A percentile compares a stretch with the other conserved stretches of the same genome.
phyloP scores from a whole-genome alignment of 2,797 vertebrate species.

The Simalia tracyae region DNA sequence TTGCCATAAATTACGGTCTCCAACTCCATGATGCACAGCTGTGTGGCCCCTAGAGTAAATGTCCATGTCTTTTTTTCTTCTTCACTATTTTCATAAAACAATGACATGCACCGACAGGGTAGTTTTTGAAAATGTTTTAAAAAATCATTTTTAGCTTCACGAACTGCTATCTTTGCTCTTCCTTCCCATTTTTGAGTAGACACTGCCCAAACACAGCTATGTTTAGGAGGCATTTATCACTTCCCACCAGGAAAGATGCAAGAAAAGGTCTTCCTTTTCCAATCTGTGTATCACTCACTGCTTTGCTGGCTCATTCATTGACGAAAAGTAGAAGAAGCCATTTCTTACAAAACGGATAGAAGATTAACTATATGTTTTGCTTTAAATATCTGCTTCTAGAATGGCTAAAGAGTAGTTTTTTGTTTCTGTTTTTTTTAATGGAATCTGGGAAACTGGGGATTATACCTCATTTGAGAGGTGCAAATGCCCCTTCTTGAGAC shows the following conservation, averaged over 20 bases:
- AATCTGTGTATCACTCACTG: neutral
- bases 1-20: neutral
- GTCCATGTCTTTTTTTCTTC: neutral
- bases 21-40: neutral
- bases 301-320: neutral
- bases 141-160: neutral
- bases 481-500: neutral
- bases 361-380: neutral
- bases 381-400: neutral
- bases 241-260: neutral
- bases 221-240: neutral
- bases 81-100: neutral
- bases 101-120: neutral
- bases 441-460: neutral
- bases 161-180: neutral
- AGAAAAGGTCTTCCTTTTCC: neutral
- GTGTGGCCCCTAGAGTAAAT: neutral
- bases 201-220: neutral
- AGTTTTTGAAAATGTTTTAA: neutral
- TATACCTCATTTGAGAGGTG: neutral
- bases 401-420: neutral
- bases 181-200: neutral
- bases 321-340: neutral
- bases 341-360: neutral
- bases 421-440: neutral